phyloP scores from a whole-genome alignment of 2,888 invertebrate genomes.

The Drosophila siamana region DNA sequence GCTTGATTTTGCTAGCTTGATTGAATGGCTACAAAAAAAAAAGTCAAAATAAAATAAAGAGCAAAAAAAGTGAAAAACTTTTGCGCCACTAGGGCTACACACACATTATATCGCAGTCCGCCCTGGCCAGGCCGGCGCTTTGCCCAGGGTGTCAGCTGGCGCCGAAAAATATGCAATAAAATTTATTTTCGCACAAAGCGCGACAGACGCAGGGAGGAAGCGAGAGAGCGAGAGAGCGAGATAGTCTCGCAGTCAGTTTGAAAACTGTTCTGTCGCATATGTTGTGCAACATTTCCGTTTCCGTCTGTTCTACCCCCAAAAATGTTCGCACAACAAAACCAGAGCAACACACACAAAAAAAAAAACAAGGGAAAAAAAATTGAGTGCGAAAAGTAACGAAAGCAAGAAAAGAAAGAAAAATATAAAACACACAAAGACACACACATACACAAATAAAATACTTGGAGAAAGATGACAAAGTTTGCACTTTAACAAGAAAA shows the following conservation, averaged over 20 bases:
- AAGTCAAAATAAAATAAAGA: not conserved
- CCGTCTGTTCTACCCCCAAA: slow-evolving; percentile 55
- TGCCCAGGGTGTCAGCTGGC: slow-evolving; percentile 64
- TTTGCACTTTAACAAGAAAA: slow-evolving; percentile 82
- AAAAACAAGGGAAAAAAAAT: slow-evolving; percentile 31
- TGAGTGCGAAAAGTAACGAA: slow-evolving; percentile 45
- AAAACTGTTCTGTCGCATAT: slow-evolving; percentile 65
- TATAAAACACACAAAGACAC: slow-evolving; percentile 20
- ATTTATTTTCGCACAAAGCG: slow-evolving; percentile 64
- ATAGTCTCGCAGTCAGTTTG: slow-evolving; percentile 17
- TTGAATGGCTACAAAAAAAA: slow-evolving; percentile 66
- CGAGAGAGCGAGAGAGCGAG: slow-evolving; percentile 1
- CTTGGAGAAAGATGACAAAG: slow-evolving; percentile 68
- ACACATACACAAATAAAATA: slow-evolving; percentile 11
- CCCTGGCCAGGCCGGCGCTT: slow-evolving; percentile 19
- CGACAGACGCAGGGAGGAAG: slow-evolving; percentile 3
- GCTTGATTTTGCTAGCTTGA: slow-evolving; percentile 63
- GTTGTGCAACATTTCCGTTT: slow-evolving; percentile 81
- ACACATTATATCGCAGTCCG: slow-evolving; percentile 41
- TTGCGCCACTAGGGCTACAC: slow-evolving; percentile 21
- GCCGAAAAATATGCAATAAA: slow-evolving; percentile 81
- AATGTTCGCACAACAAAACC: slow-evolving; percentile 34
- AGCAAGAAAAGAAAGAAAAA: slow-evolving; percentile 36
- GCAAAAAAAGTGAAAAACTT: slow-evolving; percentile 34
- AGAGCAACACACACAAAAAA: slow-evolving; percentile 14